Conservation (phyloP, 2,888 invertebrate species). For the Alloscopus bannaensis region DNA sequence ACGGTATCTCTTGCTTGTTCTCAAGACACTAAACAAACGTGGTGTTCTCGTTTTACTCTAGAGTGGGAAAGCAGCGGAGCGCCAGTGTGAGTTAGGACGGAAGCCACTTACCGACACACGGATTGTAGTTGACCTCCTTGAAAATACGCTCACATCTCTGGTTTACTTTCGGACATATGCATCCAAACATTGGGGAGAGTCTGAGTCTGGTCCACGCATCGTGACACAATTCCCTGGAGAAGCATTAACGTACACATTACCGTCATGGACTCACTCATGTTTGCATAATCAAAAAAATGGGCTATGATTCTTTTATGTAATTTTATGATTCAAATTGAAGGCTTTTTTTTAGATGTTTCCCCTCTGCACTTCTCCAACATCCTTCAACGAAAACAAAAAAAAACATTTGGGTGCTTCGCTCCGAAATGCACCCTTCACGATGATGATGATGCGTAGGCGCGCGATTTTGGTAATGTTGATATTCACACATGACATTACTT, state of each 20-base stretch:
- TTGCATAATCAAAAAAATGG: too few species aligned
- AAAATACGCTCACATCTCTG: conserved; percentile 92
- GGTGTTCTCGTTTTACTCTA: background rate
- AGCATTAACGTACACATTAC: conserved; percentile 41
- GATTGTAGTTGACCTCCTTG: conserved; percentile 93
- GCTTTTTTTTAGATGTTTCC: too few species aligned
- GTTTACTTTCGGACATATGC: conserved; percentile 93
- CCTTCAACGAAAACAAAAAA: too few species aligned
- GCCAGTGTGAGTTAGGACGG: conserved; percentile 27
- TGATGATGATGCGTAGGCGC: too few species aligned
- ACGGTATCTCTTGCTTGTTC: background rate
- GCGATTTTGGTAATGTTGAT: too few species aligned
- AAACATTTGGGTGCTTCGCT: too few species aligned
- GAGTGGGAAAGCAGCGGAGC: conserved; percentile 42
- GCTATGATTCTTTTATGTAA: too few species aligned
- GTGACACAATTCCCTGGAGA: conserved; percentile 86
- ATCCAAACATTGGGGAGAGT: conserved; percentile 92
- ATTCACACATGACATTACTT: too few species aligned
- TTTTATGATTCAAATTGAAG: too few species aligned
- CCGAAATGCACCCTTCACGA: background rate
- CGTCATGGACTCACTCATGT: too few species aligned
- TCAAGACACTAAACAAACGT: background rate
- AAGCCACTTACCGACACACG: conserved; percentile 89
- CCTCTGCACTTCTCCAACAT: background rate
- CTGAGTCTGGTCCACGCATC: conserved; percentile 92